These are phyloP conservation scores for Cactoblastis cactorum DNA, from an alignment of 2,888 invertebrate genomes.

Conservation along the genomic window DNA sequence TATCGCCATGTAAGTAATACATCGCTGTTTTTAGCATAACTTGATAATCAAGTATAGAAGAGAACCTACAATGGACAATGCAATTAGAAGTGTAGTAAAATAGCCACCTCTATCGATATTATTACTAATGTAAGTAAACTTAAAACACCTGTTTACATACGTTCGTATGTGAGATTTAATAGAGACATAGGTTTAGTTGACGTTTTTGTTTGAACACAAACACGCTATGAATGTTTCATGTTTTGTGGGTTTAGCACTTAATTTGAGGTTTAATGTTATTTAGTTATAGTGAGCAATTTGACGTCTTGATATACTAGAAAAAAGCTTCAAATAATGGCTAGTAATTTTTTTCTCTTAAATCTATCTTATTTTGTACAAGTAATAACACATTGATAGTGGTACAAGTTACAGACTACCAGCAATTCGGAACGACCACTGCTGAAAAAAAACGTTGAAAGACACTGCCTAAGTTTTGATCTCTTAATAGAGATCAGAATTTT, in stretches of 20 bases:
- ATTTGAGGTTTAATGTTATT: slow-evolving; percentile 1
- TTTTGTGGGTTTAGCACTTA: slow-evolving; percentile 3
- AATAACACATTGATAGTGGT: no score
- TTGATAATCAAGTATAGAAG: background rate
- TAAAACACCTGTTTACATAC: slow-evolving; percentile 71
- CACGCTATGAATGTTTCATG: slow-evolving; percentile 37
- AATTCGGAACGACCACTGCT: no score
- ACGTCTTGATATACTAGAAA: no score
- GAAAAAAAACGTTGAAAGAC: no score
- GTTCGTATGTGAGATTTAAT: slow-evolving; percentile 61
- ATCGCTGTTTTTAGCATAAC: slow-evolving; percentile 22
- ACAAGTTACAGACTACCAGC: no score
- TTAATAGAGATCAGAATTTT: no score
- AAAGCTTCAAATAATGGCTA: no score
- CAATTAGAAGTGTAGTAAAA: slow-evolving; percentile 13
- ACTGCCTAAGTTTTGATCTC: no score
- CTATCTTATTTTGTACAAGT: no score
- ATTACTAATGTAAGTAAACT: slow-evolving; percentile 67
- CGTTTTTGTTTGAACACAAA: slow-evolving; percentile 54
- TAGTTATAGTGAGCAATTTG: no score
- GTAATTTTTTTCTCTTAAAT: no score
- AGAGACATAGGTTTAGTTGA: slow-evolving; percentile 45
- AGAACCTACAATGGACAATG: slow-evolving; percentile 28
- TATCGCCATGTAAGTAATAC: slow-evolving; percentile 18
- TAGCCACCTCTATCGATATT: slow-evolving; percentile 34